Conservation (phyloP, 64 coral and sea anemone species). For the Montipora sp. region DNA sequence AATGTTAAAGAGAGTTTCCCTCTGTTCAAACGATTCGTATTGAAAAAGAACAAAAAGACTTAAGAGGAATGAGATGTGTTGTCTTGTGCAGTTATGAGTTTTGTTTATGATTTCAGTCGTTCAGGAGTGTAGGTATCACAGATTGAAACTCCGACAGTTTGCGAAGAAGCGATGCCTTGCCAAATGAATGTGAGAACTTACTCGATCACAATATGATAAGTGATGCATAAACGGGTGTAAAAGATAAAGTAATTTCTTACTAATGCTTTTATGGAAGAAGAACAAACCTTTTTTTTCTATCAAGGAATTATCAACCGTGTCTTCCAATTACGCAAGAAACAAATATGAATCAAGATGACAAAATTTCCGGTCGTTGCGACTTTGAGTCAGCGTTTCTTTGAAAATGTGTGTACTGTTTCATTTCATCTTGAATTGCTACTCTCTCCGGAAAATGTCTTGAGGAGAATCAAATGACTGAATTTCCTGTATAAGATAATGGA, state of each 20-base stretch:
- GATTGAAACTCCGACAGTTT: neutral
- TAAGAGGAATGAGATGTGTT: neutral
- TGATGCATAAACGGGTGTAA: too few relatives aligned
- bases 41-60: neutral
- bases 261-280: neutral
- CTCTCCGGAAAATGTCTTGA: constrained; percentile 37
- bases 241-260: neutral
- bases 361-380: constrained; percentile 14
- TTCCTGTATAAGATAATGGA: constrained; percentile 62
- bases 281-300: neutral
- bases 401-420: constrained; percentile 19
- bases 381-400: neutral
- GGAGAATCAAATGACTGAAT: constrained; percentile 22
- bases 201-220: too few relatives aligned
- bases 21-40: neutral
- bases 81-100: too few relatives aligned
- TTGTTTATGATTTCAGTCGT: neutral
- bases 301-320: neutral
- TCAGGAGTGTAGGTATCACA: neutral
- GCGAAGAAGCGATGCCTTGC: too few relatives aligned
- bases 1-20: neutral
- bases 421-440: neutral
- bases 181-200: too few relatives aligned
- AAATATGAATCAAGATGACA: constrained; percentile 22
- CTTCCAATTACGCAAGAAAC: neutral